A percentile compares a stretch with the other conserved stretches of the same genome.
phyloP scores from a whole-genome alignment of 2,888 invertebrate genomes.

The Rutpela maculata region DNA sequence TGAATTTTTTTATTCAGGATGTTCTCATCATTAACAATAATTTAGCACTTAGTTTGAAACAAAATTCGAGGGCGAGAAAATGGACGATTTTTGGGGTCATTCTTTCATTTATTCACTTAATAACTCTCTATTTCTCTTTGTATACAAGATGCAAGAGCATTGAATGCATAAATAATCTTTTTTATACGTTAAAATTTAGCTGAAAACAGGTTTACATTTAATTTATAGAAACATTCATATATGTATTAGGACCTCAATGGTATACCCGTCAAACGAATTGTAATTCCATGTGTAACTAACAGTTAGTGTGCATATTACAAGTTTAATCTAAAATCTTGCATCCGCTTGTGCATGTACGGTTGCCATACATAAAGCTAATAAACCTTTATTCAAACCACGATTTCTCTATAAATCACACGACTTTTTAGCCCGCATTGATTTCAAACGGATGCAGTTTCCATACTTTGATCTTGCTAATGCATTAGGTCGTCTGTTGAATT shows the following conservation, averaged over 20 bases:
- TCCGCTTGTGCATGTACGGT: not conserved
- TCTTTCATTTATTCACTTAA: too few species aligned
- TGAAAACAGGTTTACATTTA: too few species aligned
- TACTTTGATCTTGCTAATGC: conserved; percentile 38
- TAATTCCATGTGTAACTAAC: conserved; percentile 29
- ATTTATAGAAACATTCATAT: not conserved
- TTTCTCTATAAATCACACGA: conserved; percentile 28
- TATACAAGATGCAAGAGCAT: too few species aligned
- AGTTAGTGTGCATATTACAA: conserved; percentile 32
- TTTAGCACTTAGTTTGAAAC: too few species aligned
- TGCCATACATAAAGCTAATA: conserved; percentile 30
- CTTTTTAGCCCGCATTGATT: conserved; percentile 29
- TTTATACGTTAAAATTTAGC: too few species aligned
- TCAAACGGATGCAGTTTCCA: conserved; percentile 15
- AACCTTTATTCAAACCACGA: conserved; percentile 28
- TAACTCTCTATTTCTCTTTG: too few species aligned
- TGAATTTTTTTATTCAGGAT: too few species aligned
- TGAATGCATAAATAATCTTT: too few species aligned
- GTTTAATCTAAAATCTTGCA: conserved; percentile 37
- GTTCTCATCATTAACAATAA: too few species aligned
- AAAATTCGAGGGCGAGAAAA: too few species aligned
- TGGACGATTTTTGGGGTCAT: too few species aligned
- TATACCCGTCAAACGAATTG: conserved; percentile 27
- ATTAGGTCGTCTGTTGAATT: conserved; percentile 4
- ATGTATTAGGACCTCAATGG: not conserved